phyloP scores from a whole-genome alignment of 2,888 invertebrate species.

The Trachelus iudaicus region DNA sequence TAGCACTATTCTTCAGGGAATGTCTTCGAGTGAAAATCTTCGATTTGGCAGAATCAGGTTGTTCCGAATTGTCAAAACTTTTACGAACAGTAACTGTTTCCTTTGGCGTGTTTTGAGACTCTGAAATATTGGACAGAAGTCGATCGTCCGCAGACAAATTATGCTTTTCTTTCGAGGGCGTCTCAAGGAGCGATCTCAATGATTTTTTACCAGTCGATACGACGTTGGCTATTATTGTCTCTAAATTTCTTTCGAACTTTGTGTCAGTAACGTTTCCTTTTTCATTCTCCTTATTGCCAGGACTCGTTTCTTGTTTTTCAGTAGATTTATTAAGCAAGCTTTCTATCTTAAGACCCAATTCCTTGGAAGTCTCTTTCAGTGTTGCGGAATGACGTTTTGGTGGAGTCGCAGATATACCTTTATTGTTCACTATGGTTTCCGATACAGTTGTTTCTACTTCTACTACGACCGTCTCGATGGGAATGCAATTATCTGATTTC shows the following conservation, averaged over 20 bases:
- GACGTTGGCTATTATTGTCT: conserved; percentile 3
- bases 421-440: not conserved
- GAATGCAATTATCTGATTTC: not conserved
- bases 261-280: conserved; percentile 18
- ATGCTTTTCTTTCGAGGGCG: not conserved
- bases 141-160: conserved; percentile 5
- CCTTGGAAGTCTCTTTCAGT: conserved; percentile 9
- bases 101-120: not conserved
- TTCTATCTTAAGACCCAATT: conserved; percentile 18
- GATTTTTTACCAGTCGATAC: conserved; percentile 6
- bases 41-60: not conserved
- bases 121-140: conserved; percentile 2
- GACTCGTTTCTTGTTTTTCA: conserved; percentile 13
- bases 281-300: conserved; percentile 34
- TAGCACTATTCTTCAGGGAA: not conserved
- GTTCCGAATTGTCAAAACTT: not conserved
- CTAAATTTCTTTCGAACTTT: conserved; percentile 7
- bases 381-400: not conserved
- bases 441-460: not conserved
- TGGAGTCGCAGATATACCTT: not conserved
- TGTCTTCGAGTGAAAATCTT: not conserved
- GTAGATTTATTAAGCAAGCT: conserved; percentile 18
- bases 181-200: not conserved
- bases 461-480: not conserved
- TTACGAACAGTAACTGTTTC: not conserved